Base-by-base conservation (phyloP, 1,140 invertebrate genomes). In the Magallana gigas region DNA sequence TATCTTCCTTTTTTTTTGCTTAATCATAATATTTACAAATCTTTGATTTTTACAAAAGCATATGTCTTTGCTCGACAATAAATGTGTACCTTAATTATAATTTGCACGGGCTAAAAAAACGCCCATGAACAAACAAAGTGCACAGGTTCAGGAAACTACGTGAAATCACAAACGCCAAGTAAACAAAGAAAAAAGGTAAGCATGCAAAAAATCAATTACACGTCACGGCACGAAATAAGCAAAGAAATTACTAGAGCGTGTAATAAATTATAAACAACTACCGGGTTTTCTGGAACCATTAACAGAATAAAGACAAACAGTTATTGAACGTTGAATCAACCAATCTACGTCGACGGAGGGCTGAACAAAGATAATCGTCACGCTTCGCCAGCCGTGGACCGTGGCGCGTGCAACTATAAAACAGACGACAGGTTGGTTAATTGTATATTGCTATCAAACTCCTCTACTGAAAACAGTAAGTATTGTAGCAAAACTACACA, bases 241-340 rank as follows among this genome's bases (percentile, higher is more conserved):
- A 76, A 29, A 29, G 68, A 12, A 76, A 76, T 29, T 29, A 76
- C 23, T 76, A 29, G 68, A 76, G 68, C 68, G 68, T 76, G 60
- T 76, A 76, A 76, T 76, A 29, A 76, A 29, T 29, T 76, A 76
- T 29, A 76, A 76, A 76, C 68, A 76, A 76, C 68, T 76, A 76
- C 68, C 68, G 68, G 68, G 68, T 76, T 29, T 36, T 76, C 68
- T 76, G 23, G 68, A 76, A 76, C 23, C 64, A 36, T 76, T 23
- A 76, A 76, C 68, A 76, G 23, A 76, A 76, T 76, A 76, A 76
- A 76, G 68, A 76, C 68, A 76, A 76, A 76, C 68, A 76, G 23
- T 76, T 76, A 76, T 76, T 76, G 68, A 76, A 76, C 36, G 68
- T 76, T 76, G 68, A 36, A 29, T 76, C 68, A 29, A 76, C 68